Conservation (phyloP, 2,797 vertebrate genomes). For the Myotis myotis region DNA sequence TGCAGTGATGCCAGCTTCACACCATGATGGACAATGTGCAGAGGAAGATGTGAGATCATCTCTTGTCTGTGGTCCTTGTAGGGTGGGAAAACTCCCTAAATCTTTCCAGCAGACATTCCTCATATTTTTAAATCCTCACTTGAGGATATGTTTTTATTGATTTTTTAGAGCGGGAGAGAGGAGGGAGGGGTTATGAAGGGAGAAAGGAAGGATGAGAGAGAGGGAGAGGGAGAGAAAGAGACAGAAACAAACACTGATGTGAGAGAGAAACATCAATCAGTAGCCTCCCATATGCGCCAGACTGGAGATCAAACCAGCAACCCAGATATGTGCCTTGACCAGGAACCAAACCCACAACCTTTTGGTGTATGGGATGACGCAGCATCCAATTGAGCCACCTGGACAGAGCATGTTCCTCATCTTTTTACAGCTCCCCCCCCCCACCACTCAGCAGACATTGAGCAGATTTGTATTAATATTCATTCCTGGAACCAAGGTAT, state of each 20-base stretch:
- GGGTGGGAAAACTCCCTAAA: background rate
- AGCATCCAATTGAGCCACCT: background rate
- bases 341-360: background rate
- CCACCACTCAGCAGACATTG: background rate
- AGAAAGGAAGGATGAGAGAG: background rate
- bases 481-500: background rate
- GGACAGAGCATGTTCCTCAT: background rate
- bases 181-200: too few relatives aligned
- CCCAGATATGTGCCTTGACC: background rate
- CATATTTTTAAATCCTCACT: background rate
- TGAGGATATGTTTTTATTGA: background rate
- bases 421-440: background rate
- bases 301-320: background rate
- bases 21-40: too few relatives aligned
- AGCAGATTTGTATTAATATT: background rate
- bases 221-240: background rate
- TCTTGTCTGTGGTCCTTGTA: background rate
- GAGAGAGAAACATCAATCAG: background rate
- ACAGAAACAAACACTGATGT: background rate
- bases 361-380: background rate
- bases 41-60: background rate
- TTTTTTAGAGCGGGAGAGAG: background rate
- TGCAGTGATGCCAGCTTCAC: background rate
- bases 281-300: background rate
- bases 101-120: background rate